These are phyloP conservation scores for Acridotheres tristis DNA, from an alignment of 2,797 vertebrate genomes.

Conservation along the genomic window DNA sequence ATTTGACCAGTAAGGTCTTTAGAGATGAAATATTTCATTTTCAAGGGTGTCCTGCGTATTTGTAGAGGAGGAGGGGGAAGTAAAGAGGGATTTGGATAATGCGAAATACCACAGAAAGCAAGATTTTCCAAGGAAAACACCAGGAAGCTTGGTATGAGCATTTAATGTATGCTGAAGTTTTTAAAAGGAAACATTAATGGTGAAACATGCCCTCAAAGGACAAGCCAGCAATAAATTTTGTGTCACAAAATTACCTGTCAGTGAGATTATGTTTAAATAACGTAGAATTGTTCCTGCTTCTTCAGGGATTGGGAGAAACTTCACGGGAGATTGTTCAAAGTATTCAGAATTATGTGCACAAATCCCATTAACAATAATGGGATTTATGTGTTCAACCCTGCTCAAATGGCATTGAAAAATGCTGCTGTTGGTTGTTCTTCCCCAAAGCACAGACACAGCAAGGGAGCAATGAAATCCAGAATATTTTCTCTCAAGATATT, in stretches of 20 bases:
- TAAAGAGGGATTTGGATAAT: conserved; percentile 76
- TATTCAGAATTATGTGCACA: conserved; percentile 73
- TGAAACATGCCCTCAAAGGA: conserved; percentile 80
- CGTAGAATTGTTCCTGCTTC: conserved; percentile 76
- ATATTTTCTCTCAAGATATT: conserved; percentile 30
- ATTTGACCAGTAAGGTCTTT: conserved; percentile 64
- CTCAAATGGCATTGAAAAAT: conserved; percentile 69
- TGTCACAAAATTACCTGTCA: conserved; percentile 83
- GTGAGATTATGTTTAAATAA: conserved; percentile 80
- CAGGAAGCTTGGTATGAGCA: conserved; percentile 75
- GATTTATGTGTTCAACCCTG: conserved; percentile 71
- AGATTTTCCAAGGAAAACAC: conserved; percentile 83
- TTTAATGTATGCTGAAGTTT: conserved; percentile 80
- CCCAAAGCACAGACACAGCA: conserved; percentile 23
- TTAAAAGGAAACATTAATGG: conserved; percentile 84
- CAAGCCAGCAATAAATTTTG: conserved; percentile 79
- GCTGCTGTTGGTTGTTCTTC: conserved; percentile 47
- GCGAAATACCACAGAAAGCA: conserved; percentile 79
- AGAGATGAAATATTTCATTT: conserved; percentile 71
- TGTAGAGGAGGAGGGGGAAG: conserved; percentile 46
- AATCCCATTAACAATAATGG: conserved; percentile 77
- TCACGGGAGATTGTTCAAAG: conserved; percentile 74
- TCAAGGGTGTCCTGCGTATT: conserved; percentile 63
- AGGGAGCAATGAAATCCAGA: conserved; percentile 55
- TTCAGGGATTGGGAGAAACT: conserved; percentile 62